phyloP scores from a whole-genome alignment of 2,113 vertebrate genomes.

The Xiphias gladius region DNA sequence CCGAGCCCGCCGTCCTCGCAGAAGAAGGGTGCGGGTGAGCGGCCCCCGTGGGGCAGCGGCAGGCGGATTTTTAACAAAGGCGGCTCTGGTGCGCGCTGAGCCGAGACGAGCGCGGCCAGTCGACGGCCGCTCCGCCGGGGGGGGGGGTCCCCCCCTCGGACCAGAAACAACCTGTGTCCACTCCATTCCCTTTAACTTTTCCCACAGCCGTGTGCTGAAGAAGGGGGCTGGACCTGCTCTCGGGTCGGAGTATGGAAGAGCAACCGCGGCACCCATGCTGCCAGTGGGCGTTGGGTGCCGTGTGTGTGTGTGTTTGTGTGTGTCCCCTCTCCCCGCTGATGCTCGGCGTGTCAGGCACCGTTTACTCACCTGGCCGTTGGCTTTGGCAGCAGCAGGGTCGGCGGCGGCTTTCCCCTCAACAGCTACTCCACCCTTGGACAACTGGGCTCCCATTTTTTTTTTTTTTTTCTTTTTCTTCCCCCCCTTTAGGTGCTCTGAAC shows the following conservation, averaged over 20 bases:
- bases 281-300: conserved; percentile 74
- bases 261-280: conserved; percentile 43
- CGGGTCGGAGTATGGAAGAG: neutral
- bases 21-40: neutral
- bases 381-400: conserved; percentile 85
- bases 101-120: conserved; percentile 32
- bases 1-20: neutral
- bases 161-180: neutral
- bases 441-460: conserved; percentile 88
- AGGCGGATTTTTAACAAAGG: conserved; percentile 60
- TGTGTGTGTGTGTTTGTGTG: too few species aligned
- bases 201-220: neutral
- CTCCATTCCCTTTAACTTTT: rapidly evolving
- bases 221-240: neutral
- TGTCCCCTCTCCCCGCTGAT: conserved; percentile 43
- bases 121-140: conserved; percentile 34
- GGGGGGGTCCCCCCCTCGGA: neutral
- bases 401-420: conserved; percentile 82
- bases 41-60: neutral
- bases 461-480: conserved; percentile 3
- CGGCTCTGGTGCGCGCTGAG: conserved; percentile 37
- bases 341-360: neutral
- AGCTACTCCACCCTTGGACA: conserved; percentile 91
- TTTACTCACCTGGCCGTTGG: conserved; percentile 91
- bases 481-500: conserved; percentile 58